Evolutionary conservation across 2,113 vertebrate genomes (phyloP), one percentile per base, ranked within the genome.

Genomic region (Nipponia nippon): DNA sequence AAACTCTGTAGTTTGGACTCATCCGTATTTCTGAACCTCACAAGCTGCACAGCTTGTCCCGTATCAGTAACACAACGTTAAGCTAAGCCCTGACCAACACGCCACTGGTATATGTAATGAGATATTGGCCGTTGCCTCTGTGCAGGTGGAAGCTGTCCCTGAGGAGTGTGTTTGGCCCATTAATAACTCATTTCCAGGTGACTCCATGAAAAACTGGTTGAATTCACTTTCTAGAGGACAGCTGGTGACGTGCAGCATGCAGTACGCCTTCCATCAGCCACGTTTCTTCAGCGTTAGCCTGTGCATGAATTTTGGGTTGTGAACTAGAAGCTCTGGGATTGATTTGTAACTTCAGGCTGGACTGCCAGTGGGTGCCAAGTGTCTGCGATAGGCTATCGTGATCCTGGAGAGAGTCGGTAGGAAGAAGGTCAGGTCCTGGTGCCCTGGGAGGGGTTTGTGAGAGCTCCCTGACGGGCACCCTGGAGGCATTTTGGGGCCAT

Each of bases 201-300:
- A 36, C 36, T 42, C 52, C 40, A 73, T 11, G 36, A 55, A 38
- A 87, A 87, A 23, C 11, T 13, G 21, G 25, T 20, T 55, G 21
- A 67, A 38, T 50, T 58, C 42, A 14, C 17, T 62, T 69, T 56
- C 46, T 18, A 49, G 67, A 67, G 40, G 62, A 42, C 22, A 29
- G 9, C 30, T 7, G 53, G 26, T 1, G 6, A 53, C 2, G 1
- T 2, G 25, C 55, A 53, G 40, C 55, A 9, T 3, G 9, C 22
- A 17, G 47, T 6, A 36, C 1, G 6, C 7, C 44, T 44, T 69
- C 29, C 4, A 3, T 36, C 50, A 23, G 49, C 53, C n/a, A 10
- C 2, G 0, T 9, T 59, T 53, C 34, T 36, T 40, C 34, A 50
- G 38, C 0, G 1, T 38, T 7, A 66, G 36, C 15, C 49, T 18